phyloP scores from a whole-genome alignment of 2,797 vertebrate species.

The Calcarius lapponicus region DNA sequence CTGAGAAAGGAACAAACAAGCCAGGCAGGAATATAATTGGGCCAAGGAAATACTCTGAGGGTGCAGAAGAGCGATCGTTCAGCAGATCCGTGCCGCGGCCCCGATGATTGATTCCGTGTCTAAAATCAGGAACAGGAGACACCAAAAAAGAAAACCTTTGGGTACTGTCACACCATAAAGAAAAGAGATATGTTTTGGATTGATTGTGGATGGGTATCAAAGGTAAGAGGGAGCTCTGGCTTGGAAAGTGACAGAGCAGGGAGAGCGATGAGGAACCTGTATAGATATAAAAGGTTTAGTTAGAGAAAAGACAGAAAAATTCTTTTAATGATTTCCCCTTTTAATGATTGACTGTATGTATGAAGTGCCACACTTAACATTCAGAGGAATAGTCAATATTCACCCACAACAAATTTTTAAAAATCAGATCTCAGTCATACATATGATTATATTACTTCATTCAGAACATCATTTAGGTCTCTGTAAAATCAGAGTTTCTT shows the following conservation, averaged over 20 bases:
- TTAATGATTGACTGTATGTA: not conserved
- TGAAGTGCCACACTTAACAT: not conserved
- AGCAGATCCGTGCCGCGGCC: not conserved
- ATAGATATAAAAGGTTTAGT: not conserved
- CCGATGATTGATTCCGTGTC: not conserved
- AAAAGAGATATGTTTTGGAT: not conserved
- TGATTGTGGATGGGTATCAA: constrained; percentile 10
- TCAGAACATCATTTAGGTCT: not conserved
- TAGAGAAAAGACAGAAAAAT: not conserved
- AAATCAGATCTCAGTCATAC: not conserved
- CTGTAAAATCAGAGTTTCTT: not conserved
- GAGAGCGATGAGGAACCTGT: not conserved
- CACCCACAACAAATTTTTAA: not conserved
- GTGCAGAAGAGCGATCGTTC: constrained; percentile 9
- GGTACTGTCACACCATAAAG: not conserved
- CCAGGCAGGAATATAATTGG: constrained; percentile 1
- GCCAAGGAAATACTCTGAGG: constrained; percentile 34
- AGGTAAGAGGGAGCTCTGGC: not conserved
- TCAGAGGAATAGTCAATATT: not conserved
- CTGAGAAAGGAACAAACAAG: constrained; percentile 27
- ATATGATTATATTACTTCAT: not conserved
- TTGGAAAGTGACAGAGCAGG: not conserved
- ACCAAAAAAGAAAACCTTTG: not conserved
- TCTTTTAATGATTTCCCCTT: not conserved
- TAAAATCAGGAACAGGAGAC: not conserved